Percentiles rank a stretch among this genome's conserved stretches.
Conservation (phyloP, 2,888 invertebrate genomes). For the Gandaritis pyraliata region DNA sequence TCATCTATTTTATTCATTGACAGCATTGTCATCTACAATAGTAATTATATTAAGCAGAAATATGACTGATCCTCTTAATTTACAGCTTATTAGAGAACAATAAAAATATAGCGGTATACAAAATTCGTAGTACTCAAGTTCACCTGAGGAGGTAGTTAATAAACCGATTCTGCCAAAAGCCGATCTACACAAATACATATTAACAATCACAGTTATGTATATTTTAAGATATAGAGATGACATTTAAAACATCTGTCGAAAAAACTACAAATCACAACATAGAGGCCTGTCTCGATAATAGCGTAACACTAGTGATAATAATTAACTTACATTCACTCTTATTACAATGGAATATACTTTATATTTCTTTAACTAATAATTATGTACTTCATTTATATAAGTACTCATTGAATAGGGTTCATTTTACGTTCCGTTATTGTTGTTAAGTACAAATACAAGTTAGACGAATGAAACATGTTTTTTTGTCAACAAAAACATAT, state of each 20-base stretch:
- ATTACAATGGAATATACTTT: constrained; percentile 76
- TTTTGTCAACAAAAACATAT: background rate
- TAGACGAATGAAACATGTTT: background rate
- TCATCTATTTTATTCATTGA: constrained; percentile 29
- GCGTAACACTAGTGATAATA: constrained; percentile 72
- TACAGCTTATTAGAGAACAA: constrained; percentile 42
- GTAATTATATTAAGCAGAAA: constrained; percentile 18
- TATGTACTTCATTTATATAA: constrained; percentile 78
- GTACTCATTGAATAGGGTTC: constrained; percentile 55
- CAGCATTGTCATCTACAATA: constrained; percentile 12
- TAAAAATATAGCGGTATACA: constrained; percentile 46
- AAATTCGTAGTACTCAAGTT: constrained; percentile 49
- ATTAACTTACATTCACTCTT: constrained; percentile 74
- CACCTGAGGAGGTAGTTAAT: constrained; percentile 64
- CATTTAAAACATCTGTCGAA: constrained; percentile 70
- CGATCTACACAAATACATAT: constrained; percentile 55
- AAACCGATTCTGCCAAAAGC: constrained; percentile 62
- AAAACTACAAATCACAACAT: constrained; percentile 78
- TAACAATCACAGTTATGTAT: constrained; percentile 71
- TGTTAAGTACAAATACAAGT: constrained; percentile 28
- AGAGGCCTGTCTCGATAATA: constrained; percentile 67
- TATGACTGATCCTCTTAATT: constrained; percentile 18
- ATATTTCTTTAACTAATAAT: constrained; percentile 70
- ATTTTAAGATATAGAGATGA: constrained; percentile 65
- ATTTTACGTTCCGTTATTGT: constrained; percentile 46